Conservation (phyloP, 2,797 vertebrate genomes). For the Carduelis carduelis region DNA sequence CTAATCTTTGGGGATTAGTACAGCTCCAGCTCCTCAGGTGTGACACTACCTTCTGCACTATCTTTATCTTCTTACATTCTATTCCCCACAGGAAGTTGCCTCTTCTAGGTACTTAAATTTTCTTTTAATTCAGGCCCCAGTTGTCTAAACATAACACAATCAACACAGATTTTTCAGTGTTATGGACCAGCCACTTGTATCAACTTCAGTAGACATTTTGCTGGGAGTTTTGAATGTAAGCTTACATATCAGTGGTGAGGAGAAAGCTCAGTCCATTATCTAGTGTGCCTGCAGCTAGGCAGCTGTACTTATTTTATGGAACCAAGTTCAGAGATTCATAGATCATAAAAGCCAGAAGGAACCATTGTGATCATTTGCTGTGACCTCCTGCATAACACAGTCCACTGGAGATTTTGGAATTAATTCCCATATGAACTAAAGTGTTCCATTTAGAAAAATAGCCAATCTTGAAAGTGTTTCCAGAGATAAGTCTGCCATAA, state of each 20-base stretch:
- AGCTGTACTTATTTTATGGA: neutral
- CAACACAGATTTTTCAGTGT: neutral
- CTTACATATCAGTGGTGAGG: neutral
- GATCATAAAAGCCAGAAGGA: conserved; percentile 1
- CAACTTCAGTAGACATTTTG: neutral
- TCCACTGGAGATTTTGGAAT: neutral
- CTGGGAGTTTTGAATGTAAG: neutral
- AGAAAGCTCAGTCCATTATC: neutral
- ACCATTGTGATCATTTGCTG: neutral
- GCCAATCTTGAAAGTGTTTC: conserved; percentile 9
- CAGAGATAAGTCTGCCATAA: neutral
- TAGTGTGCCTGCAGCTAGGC: neutral
- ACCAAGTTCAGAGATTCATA: neutral
- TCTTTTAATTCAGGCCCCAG: neutral
- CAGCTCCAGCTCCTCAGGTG: too few relatives aligned
- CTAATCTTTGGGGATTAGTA: too few relatives aligned
- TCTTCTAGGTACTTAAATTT: neutral
- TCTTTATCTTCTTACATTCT: too few relatives aligned
- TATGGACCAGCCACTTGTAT: neutral
- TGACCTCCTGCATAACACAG: neutral
- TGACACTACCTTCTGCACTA: too few relatives aligned
- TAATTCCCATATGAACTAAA: neutral
- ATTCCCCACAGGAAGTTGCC: neutral
- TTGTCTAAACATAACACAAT: neutral
- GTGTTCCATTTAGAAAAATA: conserved; percentile 14